phyloP scores from a whole-genome alignment of 2,797 vertebrate species.

The Podargus strigoides region DNA sequence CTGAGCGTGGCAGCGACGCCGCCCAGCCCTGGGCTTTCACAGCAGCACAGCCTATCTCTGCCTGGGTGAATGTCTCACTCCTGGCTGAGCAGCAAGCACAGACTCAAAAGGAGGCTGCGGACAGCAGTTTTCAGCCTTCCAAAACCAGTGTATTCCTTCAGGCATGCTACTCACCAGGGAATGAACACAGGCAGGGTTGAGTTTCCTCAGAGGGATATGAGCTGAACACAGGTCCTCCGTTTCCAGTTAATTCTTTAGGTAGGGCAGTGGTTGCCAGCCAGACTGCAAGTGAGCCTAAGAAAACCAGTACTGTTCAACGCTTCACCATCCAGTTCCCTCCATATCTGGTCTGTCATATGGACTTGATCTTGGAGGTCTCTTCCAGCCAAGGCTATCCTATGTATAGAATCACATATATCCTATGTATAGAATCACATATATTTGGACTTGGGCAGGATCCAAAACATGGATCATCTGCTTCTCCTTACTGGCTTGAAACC shows the following conservation, averaged over 20 bases:
- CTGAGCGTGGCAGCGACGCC: not conserved
- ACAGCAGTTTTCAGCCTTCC: not conserved
- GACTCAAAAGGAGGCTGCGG: not conserved
- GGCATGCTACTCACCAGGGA: not conserved
- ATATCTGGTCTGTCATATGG: not conserved
- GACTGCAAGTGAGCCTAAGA: not conserved
- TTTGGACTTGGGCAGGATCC: no score
- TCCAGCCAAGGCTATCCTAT: no score
- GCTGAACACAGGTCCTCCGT: not conserved
- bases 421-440: no score
- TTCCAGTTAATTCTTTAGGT: not conserved
- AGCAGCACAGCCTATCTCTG: not conserved
- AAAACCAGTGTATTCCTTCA: not conserved
- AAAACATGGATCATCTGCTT: no score
- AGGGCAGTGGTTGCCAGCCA: not conserved
- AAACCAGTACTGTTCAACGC: not conserved
- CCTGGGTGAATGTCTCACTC: not conserved
- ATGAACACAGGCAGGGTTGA: not conserved
- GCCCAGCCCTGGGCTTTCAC: not conserved
- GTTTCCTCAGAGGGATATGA: not conserved
- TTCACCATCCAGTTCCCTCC: not conserved
- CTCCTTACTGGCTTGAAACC: not conserved
- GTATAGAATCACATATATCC: no score
- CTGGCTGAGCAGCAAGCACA: not conserved
- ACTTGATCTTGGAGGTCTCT: no score